These are phyloP conservation scores for Bombus turneri DNA, from an alignment of 1,140 invertebrate genomes.

Conservation along the genomic window DNA sequence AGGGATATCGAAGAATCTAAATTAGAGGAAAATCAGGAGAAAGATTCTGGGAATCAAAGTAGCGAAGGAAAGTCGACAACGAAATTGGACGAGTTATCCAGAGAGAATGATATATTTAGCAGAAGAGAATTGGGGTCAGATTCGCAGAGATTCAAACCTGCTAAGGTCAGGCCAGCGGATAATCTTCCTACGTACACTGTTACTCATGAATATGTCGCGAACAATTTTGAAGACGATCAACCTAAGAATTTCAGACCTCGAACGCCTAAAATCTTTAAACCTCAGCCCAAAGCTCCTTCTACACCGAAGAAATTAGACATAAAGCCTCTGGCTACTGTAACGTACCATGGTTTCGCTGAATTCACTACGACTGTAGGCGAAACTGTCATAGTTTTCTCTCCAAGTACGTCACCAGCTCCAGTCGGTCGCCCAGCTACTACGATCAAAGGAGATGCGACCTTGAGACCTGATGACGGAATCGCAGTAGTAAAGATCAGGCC, in stretches of 20 bases:
- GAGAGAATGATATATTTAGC: slow-evolving; percentile 78
- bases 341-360: slow-evolving; percentile 95
- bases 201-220: slow-evolving; percentile 86
- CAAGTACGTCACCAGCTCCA: slow-evolving; percentile 85
- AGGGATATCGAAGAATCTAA: slow-evolving; percentile 72
- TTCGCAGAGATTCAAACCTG: slow-evolving; percentile 80
- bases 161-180: slow-evolving; percentile 86
- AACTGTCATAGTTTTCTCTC: slow-evolving; percentile 94
- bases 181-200: slow-evolving; percentile 92
- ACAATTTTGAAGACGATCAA: slow-evolving; percentile 70
- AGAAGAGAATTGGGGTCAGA: slow-evolving; percentile 61
- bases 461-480: slow-evolving; percentile 80
- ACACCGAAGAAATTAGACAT: slow-evolving; percentile 67
- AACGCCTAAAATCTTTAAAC: slow-evolving; percentile 77
- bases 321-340: slow-evolving; percentile 86
- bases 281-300: slow-evolving; percentile 60
- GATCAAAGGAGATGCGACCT: slow-evolving; percentile 85
- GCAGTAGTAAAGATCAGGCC: slow-evolving; percentile 78
- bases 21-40: slow-evolving; percentile 39
- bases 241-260: slow-evolving; percentile 71
- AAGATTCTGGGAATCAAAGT: slow-evolving; percentile 57
- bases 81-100: slow-evolving; percentile 65
- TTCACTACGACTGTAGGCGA: slow-evolving; percentile 95
- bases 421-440: slow-evolving; percentile 86
- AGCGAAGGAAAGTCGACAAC: slow-evolving; percentile 56